Conservation (phyloP, 2,888 invertebrate species). For the Tolmerus cingulatus region DNA sequence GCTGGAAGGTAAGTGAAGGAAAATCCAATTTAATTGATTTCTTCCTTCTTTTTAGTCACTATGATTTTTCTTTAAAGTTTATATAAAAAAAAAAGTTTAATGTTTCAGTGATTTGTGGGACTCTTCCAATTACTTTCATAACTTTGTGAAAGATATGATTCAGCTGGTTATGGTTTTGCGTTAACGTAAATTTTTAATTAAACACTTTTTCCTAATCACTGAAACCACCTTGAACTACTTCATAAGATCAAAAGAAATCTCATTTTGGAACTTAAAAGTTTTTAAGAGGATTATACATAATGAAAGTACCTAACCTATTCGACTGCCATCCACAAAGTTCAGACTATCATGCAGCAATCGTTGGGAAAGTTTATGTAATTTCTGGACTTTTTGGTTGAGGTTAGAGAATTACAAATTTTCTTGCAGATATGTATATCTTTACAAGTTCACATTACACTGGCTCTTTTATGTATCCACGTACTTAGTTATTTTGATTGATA, state of each 20-base stretch:
- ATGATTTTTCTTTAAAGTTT: background rate
- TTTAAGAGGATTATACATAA: background rate
- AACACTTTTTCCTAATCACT: background rate
- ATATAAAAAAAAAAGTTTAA: background rate
- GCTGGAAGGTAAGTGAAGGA: conserved; percentile 71
- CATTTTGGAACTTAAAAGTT: background rate
- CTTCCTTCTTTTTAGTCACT: background rate
- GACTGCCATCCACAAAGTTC: background rate
- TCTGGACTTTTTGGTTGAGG: background rate
- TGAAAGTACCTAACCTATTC: background rate
- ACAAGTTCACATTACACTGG: background rate
- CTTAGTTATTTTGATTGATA: too few species aligned
- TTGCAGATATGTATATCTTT: background rate
- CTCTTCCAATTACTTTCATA: background rate
- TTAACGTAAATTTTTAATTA: background rate
- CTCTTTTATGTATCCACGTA: too few species aligned
- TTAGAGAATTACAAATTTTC: background rate
- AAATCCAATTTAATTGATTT: background rate
- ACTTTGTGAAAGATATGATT: background rate
- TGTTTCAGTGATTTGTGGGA: background rate
- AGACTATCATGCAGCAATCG: background rate
- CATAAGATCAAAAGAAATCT: background rate
- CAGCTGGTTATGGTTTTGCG: background rate
- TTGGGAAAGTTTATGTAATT: background rate
- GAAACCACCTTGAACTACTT: background rate